Conservation (phyloP, 2,888 invertebrate species). For the Dryococelus australis region DNA sequence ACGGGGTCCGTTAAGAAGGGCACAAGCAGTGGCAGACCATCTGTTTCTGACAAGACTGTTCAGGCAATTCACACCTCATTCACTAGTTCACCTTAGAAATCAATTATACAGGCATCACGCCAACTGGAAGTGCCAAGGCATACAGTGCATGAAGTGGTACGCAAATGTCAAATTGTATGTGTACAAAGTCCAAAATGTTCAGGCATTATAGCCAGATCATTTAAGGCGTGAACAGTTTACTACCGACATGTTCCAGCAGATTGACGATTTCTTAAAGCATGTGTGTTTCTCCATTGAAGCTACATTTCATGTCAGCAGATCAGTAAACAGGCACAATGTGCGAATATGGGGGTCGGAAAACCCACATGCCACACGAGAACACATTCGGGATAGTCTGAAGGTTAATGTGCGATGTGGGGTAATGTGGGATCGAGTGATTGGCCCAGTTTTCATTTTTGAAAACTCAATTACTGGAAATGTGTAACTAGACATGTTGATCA, state of each 20-base stretch:
- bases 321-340: too few relatives aligned
- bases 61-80: too few relatives aligned
- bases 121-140: slow-evolving; percentile 11
- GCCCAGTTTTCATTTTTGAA: too few relatives aligned
- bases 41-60: too few relatives aligned
- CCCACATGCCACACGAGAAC: neutral
- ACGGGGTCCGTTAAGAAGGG: too few relatives aligned
- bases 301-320: too few relatives aligned
- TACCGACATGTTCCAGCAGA: neutral
- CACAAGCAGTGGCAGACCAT: too few relatives aligned
- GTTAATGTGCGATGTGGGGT: neutral
- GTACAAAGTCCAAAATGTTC: slow-evolving; percentile 18
- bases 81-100: neutral
- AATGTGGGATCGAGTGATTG: too few relatives aligned
- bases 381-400: neutral
- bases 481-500: neutral
- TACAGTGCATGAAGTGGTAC: slow-evolving; percentile 18
- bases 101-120: neutral
- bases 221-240: neutral
- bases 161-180: neutral
- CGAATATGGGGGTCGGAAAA: too few relatives aligned
- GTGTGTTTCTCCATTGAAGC: too few relatives aligned
- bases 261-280: neutral
- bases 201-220: slow-evolving; percentile 13
- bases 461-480: too few relatives aligned